Evolutionary conservation across 2,797 vertebrate genomes (phyloP).

Genomic region (Falco biarmicus): DNA sequence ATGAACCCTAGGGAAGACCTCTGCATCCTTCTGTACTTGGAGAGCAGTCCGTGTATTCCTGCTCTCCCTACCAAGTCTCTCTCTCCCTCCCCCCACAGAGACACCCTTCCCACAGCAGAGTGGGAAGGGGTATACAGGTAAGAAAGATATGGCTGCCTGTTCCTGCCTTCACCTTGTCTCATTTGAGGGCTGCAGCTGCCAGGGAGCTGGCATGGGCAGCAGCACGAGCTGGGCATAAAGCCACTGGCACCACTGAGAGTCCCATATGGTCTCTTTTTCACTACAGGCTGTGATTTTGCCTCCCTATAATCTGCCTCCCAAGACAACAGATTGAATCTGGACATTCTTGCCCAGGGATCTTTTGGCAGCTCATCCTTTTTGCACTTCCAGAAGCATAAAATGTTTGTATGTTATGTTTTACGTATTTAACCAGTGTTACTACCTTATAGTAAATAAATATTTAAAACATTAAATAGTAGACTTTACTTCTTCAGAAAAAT

Average conservation of each 20-base stretch:
- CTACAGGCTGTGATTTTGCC: slow-evolving; percentile 9
- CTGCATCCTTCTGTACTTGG: not conserved
- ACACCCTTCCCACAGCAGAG: not conserved
- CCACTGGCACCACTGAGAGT: not conserved
- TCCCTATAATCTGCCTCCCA: slow-evolving; percentile 3
- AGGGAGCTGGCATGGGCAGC: not conserved
- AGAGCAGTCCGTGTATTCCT: not conserved
- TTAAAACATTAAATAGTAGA: not conserved
- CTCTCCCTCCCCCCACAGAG: no score
- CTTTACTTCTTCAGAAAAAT: not conserved
- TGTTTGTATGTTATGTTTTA: not conserved
- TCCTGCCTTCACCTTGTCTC: not conserved
- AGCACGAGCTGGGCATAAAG: not conserved
- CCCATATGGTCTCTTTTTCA: slow-evolving; percentile 27
- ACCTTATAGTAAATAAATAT: not conserved
- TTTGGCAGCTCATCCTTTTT: slow-evolving; percentile 22
- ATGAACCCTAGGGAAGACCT: not conserved
- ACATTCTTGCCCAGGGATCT: slow-evolving; percentile 37
- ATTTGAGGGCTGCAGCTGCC: not conserved
- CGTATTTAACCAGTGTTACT: not conserved
- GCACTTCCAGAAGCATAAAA: slow-evolving; percentile 42
- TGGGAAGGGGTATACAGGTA: not conserved
- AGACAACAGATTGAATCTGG: slow-evolving; percentile 48
- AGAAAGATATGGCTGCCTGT: not conserved
- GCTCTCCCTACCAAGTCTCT: not conserved